Evolutionary conservation across 2,888 invertebrate species (phyloP).

Genomic region (Drosophila kambysellisi): DNA sequence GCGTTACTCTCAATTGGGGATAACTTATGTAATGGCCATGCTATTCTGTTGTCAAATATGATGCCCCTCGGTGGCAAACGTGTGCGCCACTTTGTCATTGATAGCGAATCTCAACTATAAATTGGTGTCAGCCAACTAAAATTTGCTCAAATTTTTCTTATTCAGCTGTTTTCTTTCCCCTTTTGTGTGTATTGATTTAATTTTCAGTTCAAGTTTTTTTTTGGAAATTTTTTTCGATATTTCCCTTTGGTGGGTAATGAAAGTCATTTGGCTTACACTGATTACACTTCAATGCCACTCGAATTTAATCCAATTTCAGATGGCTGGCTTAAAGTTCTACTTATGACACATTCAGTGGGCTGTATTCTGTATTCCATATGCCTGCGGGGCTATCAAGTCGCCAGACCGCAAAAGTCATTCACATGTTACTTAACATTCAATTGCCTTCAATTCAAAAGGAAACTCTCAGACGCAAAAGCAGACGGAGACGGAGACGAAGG

Average conservation of each 20-base stretch:
- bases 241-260: background rate
- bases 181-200: background rate
- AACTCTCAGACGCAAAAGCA: background rate
- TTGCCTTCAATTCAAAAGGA: conserved; percentile 60
- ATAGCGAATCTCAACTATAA: conserved; percentile 21
- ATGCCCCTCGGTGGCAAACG: conserved; percentile 24
- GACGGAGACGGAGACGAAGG: background rate
- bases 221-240: background rate
- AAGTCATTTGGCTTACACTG: conserved; percentile 62
- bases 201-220: background rate
- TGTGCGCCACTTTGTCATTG: conserved; percentile 35
- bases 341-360: conserved; percentile 49
- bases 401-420: conserved; percentile 61
- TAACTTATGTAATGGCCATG: conserved; percentile 55
- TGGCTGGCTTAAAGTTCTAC: conserved; percentile 34
- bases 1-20: conserved; percentile 20
- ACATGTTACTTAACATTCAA: conserved; percentile 72
- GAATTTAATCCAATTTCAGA: conserved; percentile 58
- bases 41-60: conserved; percentile 47
- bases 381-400: conserved; percentile 24
- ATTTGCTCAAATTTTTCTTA: conserved; percentile 10
- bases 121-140: conserved; percentile 7
- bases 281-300: conserved; percentile 66
- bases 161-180: background rate
- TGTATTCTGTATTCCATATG: conserved; percentile 11